These are phyloP conservation scores for Muscicapa striata DNA, from an alignment of 2,797 vertebrate genomes.

Conservation along the genomic window DNA sequence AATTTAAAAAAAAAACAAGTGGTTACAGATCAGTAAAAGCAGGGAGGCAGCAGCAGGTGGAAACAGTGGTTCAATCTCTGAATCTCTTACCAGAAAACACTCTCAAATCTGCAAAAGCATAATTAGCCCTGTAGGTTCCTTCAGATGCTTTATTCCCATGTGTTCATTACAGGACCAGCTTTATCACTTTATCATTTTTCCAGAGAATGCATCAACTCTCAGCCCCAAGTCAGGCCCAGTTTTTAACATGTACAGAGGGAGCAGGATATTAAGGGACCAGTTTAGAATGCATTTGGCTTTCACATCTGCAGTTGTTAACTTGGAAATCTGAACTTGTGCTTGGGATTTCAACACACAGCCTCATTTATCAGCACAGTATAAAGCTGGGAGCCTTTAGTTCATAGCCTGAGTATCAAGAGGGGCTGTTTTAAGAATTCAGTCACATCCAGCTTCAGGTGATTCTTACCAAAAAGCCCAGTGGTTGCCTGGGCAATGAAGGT, in stretches of 20 bases:
- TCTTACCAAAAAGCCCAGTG: background rate
- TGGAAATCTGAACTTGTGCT: background rate
- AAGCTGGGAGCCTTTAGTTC: background rate
- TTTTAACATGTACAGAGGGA: accelerated
- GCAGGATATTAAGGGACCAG: background rate
- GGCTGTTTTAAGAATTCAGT: background rate
- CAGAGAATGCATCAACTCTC: background rate
- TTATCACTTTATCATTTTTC: background rate
- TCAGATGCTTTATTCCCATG: background rate
- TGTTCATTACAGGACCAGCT: background rate
- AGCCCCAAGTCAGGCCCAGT: background rate
- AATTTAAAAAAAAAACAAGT: background rate
- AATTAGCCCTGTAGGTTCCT: background rate
- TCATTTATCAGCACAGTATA: background rate
- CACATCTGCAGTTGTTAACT: background rate
- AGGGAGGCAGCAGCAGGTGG: background rate
- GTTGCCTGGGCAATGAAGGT: background rate
- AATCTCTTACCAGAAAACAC: background rate
- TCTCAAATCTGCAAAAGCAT: background rate
- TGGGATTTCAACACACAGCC: background rate
- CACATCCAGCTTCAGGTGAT: background rate
- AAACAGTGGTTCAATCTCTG: background rate
- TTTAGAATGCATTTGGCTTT: background rate
- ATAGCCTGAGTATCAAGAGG: accelerated
- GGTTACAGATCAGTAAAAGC: background rate